Evolutionary conservation across 2,797 vertebrate species (phyloP).

Genomic region (Chromis chromis): DNA sequence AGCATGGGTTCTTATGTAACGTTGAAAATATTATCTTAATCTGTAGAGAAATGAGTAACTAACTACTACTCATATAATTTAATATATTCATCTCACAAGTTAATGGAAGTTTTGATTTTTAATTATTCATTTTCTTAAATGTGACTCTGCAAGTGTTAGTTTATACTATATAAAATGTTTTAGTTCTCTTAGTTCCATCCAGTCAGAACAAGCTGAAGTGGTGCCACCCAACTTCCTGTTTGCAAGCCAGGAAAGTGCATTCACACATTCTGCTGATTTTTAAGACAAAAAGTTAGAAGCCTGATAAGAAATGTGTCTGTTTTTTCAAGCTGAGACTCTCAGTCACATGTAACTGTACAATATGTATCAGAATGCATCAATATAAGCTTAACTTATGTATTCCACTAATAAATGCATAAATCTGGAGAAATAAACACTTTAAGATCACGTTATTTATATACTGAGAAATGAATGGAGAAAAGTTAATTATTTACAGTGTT

Average conservation of each 20-base stretch:
- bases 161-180: background rate
- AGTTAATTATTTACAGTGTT: background rate
- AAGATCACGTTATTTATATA: constrained; percentile 4
- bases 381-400: background rate
- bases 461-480: background rate
- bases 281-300: background rate
- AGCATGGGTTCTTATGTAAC: background rate
- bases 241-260: background rate
- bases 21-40: background rate
- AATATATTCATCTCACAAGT: too few species aligned
- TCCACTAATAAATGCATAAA: background rate
- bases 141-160: background rate
- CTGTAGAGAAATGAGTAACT: background rate
- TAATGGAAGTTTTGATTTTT: too few species aligned
- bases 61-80: too few species aligned
- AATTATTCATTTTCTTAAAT: background rate
- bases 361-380: too few species aligned
- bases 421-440: background rate
- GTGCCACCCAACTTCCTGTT: background rate
- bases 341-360: too few species aligned
- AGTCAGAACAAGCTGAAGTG: too few species aligned
- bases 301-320: too few species aligned
- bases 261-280: background rate
- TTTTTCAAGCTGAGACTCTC: too few species aligned
- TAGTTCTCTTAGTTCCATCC: background rate